Percentiles rank a stretch among this genome's conserved stretches.
phyloP scores from a whole-genome alignment of 2,113 vertebrate species.

The Phrynocephalus versicolor region DNA sequence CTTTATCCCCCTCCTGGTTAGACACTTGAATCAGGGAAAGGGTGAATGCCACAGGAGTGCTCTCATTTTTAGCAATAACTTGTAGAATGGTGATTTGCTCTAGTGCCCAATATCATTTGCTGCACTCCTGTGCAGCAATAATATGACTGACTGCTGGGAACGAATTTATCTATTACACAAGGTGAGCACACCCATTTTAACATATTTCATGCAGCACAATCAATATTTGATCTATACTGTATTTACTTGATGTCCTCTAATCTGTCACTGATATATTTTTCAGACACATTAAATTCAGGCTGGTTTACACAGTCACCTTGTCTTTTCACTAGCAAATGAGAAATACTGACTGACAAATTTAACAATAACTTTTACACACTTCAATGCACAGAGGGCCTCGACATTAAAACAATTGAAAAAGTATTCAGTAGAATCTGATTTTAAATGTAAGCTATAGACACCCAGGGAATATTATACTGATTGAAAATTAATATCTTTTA shows the following conservation, averaged over 20 bases:
- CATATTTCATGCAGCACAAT: neutral
- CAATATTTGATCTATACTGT: neutral
- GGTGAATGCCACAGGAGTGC: too few relatives aligned
- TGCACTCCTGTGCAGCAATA: too few relatives aligned
- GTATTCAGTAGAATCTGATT: slow-evolving; percentile 11
- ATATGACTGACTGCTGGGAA: neutral
- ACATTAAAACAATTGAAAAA: slow-evolving; percentile 4
- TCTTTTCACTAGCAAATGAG: neutral
- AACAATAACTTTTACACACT: neutral
- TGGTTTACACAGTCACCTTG: neutral
- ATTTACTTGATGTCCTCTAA: neutral
- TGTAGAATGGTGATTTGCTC: too few relatives aligned
- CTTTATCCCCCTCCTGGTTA: too few relatives aligned
- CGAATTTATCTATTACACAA: neutral
- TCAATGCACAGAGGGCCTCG: neutral
- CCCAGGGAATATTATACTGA: slow-evolving; percentile 1
- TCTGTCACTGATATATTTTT: slow-evolving; percentile 1
- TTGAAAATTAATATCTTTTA: slow-evolving; percentile 21
- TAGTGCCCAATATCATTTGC: too few relatives aligned
- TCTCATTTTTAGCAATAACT: too few relatives aligned
- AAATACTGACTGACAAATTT: neutral
- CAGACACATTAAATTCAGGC: neutral
- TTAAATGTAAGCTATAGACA: slow-evolving; percentile 3
- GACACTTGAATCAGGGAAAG: too few relatives aligned
- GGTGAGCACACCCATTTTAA: neutral